These are phyloP conservation scores for Lasioglossum zephyrum DNA, from an alignment of 2,888 invertebrate genomes.

Conservation along the genomic window DNA sequence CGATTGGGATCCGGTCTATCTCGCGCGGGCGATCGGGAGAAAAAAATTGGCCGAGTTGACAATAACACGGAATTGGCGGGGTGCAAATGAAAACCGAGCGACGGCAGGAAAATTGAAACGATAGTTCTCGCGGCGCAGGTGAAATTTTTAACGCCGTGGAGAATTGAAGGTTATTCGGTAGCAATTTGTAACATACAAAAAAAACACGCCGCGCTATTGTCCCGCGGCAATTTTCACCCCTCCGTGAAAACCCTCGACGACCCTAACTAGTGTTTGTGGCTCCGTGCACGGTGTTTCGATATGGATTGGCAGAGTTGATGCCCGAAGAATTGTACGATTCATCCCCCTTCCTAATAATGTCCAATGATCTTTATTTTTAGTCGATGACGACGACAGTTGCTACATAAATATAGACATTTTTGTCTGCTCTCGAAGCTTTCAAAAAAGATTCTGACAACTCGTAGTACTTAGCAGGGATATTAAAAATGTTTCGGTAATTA, in stretches of 20 bases:
- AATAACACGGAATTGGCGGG: conserved; percentile 36
- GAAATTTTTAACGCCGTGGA: conserved; percentile 53
- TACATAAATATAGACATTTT: neutral
- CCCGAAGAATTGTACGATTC: conserved; percentile 48
- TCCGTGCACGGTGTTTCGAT: conserved; percentile 42
- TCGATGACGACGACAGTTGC: neutral
- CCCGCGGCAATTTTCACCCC: conserved; percentile 48
- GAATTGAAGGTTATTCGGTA: conserved; percentile 63
- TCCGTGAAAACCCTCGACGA: conserved; percentile 64
- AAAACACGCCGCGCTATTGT: conserved; percentile 43
- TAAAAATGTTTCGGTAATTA: neutral
- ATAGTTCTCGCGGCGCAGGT: conserved; percentile 29
- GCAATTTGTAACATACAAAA: conserved; percentile 64
- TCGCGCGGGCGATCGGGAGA: conserved; percentile 1
- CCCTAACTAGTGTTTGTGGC: conserved; percentile 62
- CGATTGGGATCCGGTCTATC: neutral
- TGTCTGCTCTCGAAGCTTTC: neutral
- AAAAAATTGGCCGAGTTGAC: conserved; percentile 42
- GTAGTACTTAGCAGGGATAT: too few species aligned
- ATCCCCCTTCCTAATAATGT: neutral
- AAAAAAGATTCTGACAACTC: neutral
- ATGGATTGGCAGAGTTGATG: conserved; percentile 46
- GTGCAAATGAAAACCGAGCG: conserved; percentile 26
- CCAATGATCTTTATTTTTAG: neutral
- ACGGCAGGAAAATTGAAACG: conserved; percentile 45